Percentiles rank a stretch among this genome's conserved stretches.
phyloP scores from a whole-genome alignment of 2,888 invertebrate genomes.

The Electrophaes corylata region DNA sequence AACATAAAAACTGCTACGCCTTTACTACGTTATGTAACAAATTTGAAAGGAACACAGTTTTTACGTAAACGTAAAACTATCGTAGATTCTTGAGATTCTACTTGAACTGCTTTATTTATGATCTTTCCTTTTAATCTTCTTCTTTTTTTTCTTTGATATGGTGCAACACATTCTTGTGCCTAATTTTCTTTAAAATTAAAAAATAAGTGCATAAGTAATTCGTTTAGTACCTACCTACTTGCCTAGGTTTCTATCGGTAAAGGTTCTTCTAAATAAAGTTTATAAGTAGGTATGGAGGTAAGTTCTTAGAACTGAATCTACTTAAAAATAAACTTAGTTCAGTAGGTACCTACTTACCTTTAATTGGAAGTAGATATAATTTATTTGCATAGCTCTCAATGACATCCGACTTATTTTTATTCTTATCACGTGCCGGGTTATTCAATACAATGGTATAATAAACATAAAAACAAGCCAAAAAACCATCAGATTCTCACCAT shows the following conservation, averaged over 20 bases:
- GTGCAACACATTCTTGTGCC: no score
- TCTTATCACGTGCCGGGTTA: slow-evolving; percentile 44
- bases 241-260: no score
- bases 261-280: no score
- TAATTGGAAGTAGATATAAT: not conserved
- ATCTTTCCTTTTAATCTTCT: no score
- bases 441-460: slow-evolving; percentile 45
- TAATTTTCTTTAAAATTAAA: no score
- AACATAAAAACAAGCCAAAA: slow-evolving; percentile 43
- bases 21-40: slow-evolving; percentile 22
- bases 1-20: not conserved
- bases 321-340: not conserved
- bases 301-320: not conserved
- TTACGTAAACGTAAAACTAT: not conserved
- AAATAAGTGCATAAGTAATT: no score
- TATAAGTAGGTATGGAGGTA: not conserved
- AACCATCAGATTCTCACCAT: slow-evolving; percentile 55
- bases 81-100: no score
- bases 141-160: no score
- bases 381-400: not conserved
- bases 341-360: no score
- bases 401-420: slow-evolving; percentile 38
- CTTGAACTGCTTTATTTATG: no score
- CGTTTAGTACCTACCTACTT: no score
- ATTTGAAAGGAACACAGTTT: slow-evolving; percentile 12